A percentile compares a stretch with the other conserved stretches of the same genome.
Conservation (phyloP, 1,140 invertebrate genomes). For the Anastrepha ludens region DNA sequence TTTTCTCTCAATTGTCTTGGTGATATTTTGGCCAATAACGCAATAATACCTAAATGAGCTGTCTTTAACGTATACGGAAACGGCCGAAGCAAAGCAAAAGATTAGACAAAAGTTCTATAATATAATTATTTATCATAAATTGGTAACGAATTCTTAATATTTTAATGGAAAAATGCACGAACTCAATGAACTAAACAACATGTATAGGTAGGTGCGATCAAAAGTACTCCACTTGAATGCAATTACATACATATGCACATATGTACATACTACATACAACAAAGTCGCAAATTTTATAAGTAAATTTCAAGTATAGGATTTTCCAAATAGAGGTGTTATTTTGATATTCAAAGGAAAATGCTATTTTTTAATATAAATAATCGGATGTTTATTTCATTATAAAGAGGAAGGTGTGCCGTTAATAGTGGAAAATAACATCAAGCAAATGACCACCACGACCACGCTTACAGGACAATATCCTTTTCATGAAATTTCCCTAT, state of each 20-base stretch:
- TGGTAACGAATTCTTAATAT: not conserved
- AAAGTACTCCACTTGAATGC: not conserved
- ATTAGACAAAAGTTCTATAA: not conserved
- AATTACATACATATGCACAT: not conserved
- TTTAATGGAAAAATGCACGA: not conserved
- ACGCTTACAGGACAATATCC: too few relatives aligned
- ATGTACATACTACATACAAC: not conserved
- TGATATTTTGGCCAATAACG: not conserved
- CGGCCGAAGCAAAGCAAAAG: not conserved
- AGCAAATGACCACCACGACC: too few relatives aligned
- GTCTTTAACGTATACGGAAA: not conserved
- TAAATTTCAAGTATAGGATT: not conserved
- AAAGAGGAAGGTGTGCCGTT: too few relatives aligned
- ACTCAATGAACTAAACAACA: not conserved
- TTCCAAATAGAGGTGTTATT: too few relatives aligned
- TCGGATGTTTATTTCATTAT: too few relatives aligned
- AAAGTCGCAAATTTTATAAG: not conserved
- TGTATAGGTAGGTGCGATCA: not conserved
- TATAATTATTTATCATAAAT: constrained; percentile 11
- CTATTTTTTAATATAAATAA: too few relatives aligned
- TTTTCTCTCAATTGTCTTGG: constrained; percentile 35
- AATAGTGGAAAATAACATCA: too few relatives aligned
- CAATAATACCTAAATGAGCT: not conserved
- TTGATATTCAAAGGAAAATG: too few relatives aligned
- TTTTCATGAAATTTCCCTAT: too few relatives aligned